phyloP scores from a whole-genome alignment of 2,113 vertebrate species.

The Centropus unirufus region DNA sequence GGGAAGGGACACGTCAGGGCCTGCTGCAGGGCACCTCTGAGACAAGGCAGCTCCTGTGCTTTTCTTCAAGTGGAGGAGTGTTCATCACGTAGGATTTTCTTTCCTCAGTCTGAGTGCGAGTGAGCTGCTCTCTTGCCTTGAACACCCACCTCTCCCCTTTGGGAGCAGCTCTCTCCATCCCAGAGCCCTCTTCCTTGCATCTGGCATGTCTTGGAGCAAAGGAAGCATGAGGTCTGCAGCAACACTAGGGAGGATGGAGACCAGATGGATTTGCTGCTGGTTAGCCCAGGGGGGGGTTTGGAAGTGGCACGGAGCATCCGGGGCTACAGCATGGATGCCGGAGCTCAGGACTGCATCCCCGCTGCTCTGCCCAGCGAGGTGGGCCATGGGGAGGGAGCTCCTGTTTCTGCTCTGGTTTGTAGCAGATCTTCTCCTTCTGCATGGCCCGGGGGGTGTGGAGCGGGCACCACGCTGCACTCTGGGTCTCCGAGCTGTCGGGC shows the following conservation, averaged over 20 bases:
- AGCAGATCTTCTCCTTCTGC: neutral
- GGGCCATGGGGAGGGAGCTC: neutral
- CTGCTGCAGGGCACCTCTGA: neutral
- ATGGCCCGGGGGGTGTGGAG: neutral
- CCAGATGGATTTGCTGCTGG: neutral
- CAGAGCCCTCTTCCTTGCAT: neutral
- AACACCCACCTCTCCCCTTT: neutral
- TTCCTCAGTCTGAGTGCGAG: neutral
- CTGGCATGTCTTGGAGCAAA: neutral
- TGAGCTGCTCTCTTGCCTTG: neutral
- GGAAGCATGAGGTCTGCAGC: too few relatives aligned
- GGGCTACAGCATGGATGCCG: neutral
- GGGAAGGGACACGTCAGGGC: neutral
- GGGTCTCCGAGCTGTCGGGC: neutral
- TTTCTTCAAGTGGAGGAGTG: neutral
- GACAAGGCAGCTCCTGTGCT: neutral
- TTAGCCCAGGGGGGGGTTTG: neutral
- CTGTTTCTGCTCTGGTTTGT: neutral
- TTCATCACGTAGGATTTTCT: neutral
- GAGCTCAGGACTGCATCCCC: neutral
- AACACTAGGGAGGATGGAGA: neutral
- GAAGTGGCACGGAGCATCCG: neutral
- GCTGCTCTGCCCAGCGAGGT: neutral
- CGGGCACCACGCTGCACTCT: neutral
- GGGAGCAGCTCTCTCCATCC: neutral